Percentiles rank a stretch among this genome's conserved stretches.
phyloP scores from a whole-genome alignment of 2,113 vertebrate species.

The Furnarius figulus region DNA sequence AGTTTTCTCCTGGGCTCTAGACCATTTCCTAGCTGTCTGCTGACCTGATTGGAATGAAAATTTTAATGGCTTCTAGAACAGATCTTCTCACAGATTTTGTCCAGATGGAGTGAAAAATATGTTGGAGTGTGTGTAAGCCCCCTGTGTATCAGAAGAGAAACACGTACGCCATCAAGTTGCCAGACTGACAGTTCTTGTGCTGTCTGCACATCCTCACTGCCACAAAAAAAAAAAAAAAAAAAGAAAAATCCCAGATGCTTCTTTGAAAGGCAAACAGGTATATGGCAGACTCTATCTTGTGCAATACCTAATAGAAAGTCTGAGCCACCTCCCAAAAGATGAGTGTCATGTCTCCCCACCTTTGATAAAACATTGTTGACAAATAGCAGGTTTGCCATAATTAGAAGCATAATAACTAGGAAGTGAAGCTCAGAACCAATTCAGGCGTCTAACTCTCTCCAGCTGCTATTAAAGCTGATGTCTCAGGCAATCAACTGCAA shows the following conservation, averaged over 20 bases:
- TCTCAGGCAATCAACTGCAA: constrained; percentile 61
- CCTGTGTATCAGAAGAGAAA: not conserved
- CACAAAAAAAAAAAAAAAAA: not conserved
- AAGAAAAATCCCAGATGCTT: not conserved
- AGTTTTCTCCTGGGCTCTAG: not conserved
- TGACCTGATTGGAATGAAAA: not conserved
- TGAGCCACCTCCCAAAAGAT: constrained; percentile 37
- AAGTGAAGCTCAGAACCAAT: constrained; percentile 47
- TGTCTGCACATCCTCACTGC: not conserved
- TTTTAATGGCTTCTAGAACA: not conserved
- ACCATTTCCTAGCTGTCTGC: not conserved
- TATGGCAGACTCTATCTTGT: not conserved
- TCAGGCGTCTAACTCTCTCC: constrained; percentile 57
- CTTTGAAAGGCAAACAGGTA: constrained; percentile 51
- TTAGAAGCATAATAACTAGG: constrained; percentile 61
- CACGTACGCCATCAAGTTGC: not conserved
- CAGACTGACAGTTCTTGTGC: not conserved
- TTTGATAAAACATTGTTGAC: constrained; percentile 65
- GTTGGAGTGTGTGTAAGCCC: not conserved
- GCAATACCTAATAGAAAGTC: constrained; percentile 65
- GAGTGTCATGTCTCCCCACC: constrained; percentile 51
- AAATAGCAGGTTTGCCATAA: constrained; percentile 61
- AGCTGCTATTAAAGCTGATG: constrained; percentile 66
- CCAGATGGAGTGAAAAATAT: not conserved
- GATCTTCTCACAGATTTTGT: not conserved